Base-by-base conservation (phyloP, 2,797 vertebrate species). In the Pelochelys cantorii region DNA sequence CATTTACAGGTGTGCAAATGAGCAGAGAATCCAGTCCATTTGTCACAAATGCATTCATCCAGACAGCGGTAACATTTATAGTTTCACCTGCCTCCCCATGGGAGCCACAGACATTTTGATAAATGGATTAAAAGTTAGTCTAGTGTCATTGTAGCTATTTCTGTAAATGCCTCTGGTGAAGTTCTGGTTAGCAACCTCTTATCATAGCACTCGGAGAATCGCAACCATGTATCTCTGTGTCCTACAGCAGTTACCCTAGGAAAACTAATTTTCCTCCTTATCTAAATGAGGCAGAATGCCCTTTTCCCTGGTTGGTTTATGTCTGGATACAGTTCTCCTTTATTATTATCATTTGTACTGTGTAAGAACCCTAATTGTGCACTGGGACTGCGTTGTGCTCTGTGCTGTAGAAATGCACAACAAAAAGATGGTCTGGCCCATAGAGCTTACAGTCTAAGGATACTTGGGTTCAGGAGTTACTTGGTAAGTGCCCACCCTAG, bases 121-220 rank as follows among this genome's bases (percentile, higher is more conserved):
- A 27, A 90, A 95, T 90, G 83, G 48, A 89, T 89, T 27, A 79
- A 94, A 94, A 93, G 10, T 60, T 75, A 93, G 20, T 27, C 84
- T 86, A 60, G 83, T 93, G 91, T 90, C 15, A 75, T n/a, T 54
- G 59, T 31, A 84, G 65, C 42, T 5, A 1, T 79, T 75, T 1
- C 79, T 79, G 4, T 86, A 90, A 68, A 84, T 89, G 74, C 57
- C 89, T 89, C 31, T 60, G 37, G 87, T 85, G 62, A 93, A 94
- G 80, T 20, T 80, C 54, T 78, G n/a, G 1, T 11, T 79, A 79
- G 25, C 37, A 88, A 89, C 31, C 81, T 14, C 23, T 10, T 60
- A 48, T 48, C 75, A 59, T n/a, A 79, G 83, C 71, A 83, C 52
- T 77, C 93, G 34, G 53, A 90, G 92, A 93, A 94, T 65, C 79